Conservation (phyloP, 64 coral and sea anemone genomes). For the Cladopsammia gracilis region DNA sequence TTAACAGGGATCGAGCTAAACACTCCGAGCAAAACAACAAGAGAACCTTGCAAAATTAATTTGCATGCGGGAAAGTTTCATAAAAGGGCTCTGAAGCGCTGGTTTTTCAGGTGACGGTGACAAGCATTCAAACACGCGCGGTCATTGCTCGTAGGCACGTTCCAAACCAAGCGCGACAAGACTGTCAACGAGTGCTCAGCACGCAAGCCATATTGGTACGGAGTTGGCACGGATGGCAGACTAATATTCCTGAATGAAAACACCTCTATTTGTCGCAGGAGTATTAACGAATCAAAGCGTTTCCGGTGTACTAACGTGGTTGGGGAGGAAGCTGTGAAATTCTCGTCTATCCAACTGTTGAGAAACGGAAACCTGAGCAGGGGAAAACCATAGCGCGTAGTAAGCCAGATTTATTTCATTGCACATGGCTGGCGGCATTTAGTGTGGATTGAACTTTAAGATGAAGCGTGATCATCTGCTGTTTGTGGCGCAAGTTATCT, state of each 20-base stretch:
- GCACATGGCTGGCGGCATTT: not conserved
- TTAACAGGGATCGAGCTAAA: not conserved
- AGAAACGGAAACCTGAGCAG: conserved; percentile 10
- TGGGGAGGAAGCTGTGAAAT: conserved; percentile 49
- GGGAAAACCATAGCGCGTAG: conserved; percentile 41
- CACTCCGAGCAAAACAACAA: not conserved
- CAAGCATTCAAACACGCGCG: not conserved
- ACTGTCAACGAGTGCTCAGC: not conserved
- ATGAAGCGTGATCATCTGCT: not conserved
- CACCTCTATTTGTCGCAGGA: not conserved
- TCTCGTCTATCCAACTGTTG: conserved; percentile 35
- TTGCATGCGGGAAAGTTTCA: not conserved
- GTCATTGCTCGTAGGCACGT: not conserved
- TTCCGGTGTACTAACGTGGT: conserved; percentile 37
- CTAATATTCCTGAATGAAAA: conserved; percentile 39
- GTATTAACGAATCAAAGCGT: conserved; percentile 37
- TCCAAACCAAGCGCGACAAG: not conserved
- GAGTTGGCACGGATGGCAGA: not conserved
- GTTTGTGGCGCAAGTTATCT: not conserved
- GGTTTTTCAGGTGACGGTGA: not conserved
- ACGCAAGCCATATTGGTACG: not conserved
- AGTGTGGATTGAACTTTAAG: not conserved
- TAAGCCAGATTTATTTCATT: not conserved
- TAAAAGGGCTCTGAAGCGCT: not conserved
- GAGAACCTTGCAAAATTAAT: not conserved